phyloP scores from a whole-genome alignment of 2,888 invertebrate genomes.

The Phaedon cochleariae region DNA sequence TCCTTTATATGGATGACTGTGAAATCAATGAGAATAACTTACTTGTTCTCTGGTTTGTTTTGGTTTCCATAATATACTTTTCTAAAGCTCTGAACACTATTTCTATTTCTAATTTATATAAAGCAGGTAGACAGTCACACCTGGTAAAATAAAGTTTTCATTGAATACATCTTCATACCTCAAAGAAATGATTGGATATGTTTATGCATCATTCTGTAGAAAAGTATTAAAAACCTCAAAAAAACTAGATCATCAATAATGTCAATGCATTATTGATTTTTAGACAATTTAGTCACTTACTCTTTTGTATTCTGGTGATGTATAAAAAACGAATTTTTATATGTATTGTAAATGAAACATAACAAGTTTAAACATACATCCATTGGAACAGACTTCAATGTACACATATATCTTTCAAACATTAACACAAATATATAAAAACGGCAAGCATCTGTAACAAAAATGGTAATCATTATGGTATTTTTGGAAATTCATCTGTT shows the following conservation, averaged over 20 bases:
- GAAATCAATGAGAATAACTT: conserved; percentile 6
- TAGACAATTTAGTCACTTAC: conserved; percentile 29
- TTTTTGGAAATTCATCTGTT: conserved; percentile 5
- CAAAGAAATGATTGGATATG: too few relatives aligned
- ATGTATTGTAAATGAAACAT: conserved; percentile 48
- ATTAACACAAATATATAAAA: conserved; percentile 49
- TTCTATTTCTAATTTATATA: conserved; percentile 47
- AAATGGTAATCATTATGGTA: conserved; percentile 3
- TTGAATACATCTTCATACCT: too few relatives aligned
- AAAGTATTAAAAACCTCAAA: too few relatives aligned
- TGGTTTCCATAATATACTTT: conserved; percentile 36
- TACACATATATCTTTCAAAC: conserved; percentile 43
- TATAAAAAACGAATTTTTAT: conserved; percentile 44
- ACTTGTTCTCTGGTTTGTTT: conserved; percentile 26
- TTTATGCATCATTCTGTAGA: too few relatives aligned
- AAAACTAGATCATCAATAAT: too few relatives aligned
- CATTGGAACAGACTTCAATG: conserved; percentile 33
- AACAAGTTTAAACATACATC: conserved; percentile 45
- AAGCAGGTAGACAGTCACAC: conserved; percentile 50
- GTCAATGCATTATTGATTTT: background rate
- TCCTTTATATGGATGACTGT: background rate
- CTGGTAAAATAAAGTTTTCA: conserved; percentile 48
- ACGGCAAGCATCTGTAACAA: conserved; percentile 50
- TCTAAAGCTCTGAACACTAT: conserved; percentile 41
- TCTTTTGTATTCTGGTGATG: conserved; percentile 42